Evolutionary conservation across 2,888 invertebrate species (phyloP).

Genomic region (Yponomeuta plumbellus): DNA sequence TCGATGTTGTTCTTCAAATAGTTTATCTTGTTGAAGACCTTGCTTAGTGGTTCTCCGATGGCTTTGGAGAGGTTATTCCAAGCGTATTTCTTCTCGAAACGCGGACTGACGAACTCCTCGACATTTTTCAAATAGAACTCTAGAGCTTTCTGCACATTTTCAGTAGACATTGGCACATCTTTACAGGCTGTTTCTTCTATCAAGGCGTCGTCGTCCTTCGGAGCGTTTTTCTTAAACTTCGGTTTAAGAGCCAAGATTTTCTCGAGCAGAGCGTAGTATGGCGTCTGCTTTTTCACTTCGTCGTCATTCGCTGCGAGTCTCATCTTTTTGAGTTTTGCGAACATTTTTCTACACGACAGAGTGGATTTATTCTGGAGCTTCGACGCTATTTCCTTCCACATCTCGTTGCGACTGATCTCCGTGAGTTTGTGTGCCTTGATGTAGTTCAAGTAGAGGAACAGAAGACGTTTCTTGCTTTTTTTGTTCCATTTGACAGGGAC

Average conservation of each 20-base stretch:
- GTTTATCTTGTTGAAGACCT: conserved; percentile 56
- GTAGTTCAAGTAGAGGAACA: conserved; percentile 52
- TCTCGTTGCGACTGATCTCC: conserved; percentile 43
- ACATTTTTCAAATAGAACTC: conserved; percentile 54
- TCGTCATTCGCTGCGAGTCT: conserved; percentile 23
- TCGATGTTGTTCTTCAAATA: conserved; percentile 50
- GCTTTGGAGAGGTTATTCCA: conserved; percentile 56
- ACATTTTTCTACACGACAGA: conserved; percentile 50
- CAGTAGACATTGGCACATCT: conserved; percentile 42
- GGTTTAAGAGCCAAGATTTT: conserved; percentile 48
- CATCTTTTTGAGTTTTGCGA: conserved; percentile 41
- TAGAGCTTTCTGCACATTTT: conserved; percentile 48
- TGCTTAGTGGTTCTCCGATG: conserved; percentile 44
- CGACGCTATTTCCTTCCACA: conserved; percentile 54
- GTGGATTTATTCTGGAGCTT: conserved; percentile 46
- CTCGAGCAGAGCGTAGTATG: conserved; percentile 41
- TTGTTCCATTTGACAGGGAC: conserved; percentile 45
- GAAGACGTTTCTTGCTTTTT: conserved; percentile 43
- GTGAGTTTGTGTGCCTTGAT: conserved; percentile 42
- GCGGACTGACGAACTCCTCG: conserved; percentile 57
- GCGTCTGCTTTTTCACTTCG: conserved; percentile 28
- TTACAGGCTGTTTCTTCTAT: conserved; percentile 40
- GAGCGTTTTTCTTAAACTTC: conserved; percentile 38
- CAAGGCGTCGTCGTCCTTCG: conserved; percentile 29
- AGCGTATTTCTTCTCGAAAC: conserved; percentile 55